Base-by-base conservation (phyloP, 2,113 vertebrate species). In the Psammodynastes pulverulentus region DNA sequence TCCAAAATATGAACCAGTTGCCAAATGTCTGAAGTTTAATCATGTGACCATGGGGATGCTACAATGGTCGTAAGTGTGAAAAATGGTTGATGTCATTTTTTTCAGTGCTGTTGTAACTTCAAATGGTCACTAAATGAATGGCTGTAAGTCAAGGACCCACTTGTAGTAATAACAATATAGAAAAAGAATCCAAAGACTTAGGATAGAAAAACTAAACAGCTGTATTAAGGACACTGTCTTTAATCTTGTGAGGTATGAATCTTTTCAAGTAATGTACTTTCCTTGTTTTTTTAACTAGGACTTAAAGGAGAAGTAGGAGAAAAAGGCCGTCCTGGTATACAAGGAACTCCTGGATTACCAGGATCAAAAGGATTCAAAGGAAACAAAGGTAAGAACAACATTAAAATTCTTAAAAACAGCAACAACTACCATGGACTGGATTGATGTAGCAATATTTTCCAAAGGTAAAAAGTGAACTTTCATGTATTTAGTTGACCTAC, bases 341-440 rank as follows among this genome's bases (percentile, higher is more conserved):
- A 96, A 0, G 99, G 99, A 95, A 0, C 95, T 4, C 94, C 92
- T 89, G 99, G 98, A 29, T 95, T 93, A 23, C 96, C 94, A 91
- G 99, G 97, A 86, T 52, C 94, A 89, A 96, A 98, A 98, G 96
- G 97, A 95, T 93, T 98, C 94, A 98, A 97, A 98, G 98, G 99
- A 97, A 98, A 98, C 86, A 99, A 97, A 96, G 99, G 99, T 99
- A 96, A 88, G 93, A 17, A 52, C 91, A 9, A 24, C 0, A 23
- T 84, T 26, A 7, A 56, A 34, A 34, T 34, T 72, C 13, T 34
- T 34, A 34, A 72, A 67, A 72, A 34, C 12, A 72, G 17, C 3
- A 3, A 48, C 53, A 12, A 3, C 84, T 88, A 62, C 0, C 86
- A 52, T 15, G 1, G 24, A 92, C 89, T 17, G 9, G 51, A 67